phyloP scores from a whole-genome alignment of 2,797 vertebrate genomes.

The Prunella strophiata region DNA sequence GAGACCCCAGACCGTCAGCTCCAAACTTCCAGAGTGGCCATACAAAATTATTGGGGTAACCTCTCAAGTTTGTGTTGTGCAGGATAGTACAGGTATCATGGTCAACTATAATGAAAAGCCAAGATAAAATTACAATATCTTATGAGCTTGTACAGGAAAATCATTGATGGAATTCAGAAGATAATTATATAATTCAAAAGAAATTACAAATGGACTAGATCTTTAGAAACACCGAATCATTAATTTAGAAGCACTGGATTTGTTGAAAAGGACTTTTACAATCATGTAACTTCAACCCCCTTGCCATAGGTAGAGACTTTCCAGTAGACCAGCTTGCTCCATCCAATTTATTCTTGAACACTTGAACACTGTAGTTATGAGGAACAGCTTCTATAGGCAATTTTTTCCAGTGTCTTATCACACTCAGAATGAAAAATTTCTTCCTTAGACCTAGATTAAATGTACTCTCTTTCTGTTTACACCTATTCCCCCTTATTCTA shows the following conservation, averaged over 20 bases:
- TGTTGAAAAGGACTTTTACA: background rate
- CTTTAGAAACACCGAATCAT: background rate
- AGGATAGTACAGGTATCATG: background rate
- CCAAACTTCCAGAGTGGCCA: background rate
- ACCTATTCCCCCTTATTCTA: background rate
- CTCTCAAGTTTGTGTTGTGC: background rate
- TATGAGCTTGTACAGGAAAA: background rate
- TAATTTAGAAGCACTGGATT: background rate
- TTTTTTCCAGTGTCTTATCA: background rate
- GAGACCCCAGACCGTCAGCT: accelerated
- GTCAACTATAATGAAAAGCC: background rate
- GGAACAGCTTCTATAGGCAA: background rate
- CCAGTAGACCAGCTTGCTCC: background rate
- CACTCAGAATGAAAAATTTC: background rate
- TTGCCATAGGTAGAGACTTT: background rate
- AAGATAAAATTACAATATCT: background rate
- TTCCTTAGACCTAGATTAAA: background rate
- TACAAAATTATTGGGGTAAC: background rate
- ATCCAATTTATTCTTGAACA: background rate
- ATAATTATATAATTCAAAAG: background rate
- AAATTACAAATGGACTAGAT: background rate
- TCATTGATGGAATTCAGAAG: background rate
- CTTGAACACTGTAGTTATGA: no score
- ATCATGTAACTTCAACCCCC: background rate
- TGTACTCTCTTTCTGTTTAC: background rate